phyloP scores from a whole-genome alignment of 2,113 vertebrate species.

The Onychostoma macrolepis region DNA sequence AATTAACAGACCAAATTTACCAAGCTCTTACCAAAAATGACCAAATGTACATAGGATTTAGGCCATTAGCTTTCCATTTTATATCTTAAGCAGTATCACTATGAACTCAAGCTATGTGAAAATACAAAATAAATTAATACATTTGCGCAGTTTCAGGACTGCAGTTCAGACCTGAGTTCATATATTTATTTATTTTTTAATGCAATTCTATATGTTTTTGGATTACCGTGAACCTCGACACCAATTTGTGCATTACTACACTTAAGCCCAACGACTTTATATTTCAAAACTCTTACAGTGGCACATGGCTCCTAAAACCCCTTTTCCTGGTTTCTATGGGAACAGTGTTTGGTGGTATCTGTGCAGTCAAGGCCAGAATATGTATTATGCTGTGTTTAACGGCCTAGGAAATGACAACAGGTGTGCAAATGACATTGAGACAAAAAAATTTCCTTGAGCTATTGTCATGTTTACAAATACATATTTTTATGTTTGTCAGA shows the following conservation, averaged over 20 bases:
- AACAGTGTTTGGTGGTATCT: not conserved
- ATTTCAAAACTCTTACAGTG: not conserved
- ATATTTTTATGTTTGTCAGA: not conserved
- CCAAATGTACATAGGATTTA: not conserved
- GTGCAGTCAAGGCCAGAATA: not conserved
- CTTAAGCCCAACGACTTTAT: not conserved
- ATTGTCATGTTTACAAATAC: not conserved
- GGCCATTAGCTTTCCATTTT: not conserved
- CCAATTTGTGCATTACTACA: not conserved
- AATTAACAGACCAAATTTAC: not conserved
- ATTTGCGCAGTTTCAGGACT: not conserved
- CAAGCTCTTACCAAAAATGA: not conserved
- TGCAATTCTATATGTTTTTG: not conserved
- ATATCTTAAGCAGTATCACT: not conserved
- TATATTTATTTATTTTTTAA: too few relatives aligned
- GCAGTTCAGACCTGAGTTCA: too few relatives aligned
- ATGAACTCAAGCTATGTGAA: not conserved
- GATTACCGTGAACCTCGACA: not conserved
- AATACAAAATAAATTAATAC: not conserved
- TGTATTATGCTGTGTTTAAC: not conserved
- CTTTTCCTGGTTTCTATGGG: slow-evolving; percentile 16
- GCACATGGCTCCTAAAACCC: not conserved
- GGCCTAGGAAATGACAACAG: slow-evolving; percentile 3
- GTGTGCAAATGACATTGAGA: not conserved
- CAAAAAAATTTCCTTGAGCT: not conserved